A percentile compares a stretch with the other conserved stretches of the same genome.
Conservation (phyloP, 1,140 invertebrate species). For the Sycophaga agraensis region DNA sequence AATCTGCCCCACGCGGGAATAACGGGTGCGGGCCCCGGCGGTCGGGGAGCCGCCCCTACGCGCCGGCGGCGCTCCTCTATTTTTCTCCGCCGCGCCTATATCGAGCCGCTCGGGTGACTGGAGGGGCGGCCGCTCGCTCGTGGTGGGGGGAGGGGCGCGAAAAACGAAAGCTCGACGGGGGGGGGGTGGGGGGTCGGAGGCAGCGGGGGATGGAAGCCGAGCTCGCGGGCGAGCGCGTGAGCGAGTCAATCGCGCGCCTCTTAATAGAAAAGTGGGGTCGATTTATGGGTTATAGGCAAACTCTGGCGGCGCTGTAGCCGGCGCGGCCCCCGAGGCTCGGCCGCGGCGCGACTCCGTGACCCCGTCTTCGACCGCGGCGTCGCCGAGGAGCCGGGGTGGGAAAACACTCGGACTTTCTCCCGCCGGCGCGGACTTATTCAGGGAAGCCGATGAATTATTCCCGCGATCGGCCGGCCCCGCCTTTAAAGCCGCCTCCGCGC, state of each 20-base stretch:
- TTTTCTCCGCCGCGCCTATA: slow-evolving; percentile 1
- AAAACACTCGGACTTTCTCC: too few species aligned
- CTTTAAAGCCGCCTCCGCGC: too few species aligned
- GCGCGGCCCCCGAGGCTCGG: not conserved
- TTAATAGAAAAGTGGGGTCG: slow-evolving; percentile 57
- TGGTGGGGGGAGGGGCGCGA: not conserved
- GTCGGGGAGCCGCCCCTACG: slow-evolving; percentile 5
- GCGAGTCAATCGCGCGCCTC: slow-evolving; percentile 56
- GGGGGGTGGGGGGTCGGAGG: not conserved
- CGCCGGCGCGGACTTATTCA: too few species aligned
- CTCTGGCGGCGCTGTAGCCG: too few species aligned
- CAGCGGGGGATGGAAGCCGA: slow-evolving; percentile 44
- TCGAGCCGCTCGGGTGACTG: not conserved
- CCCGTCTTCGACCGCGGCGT: slow-evolving; percentile 14
- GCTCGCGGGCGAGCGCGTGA: too few species aligned
- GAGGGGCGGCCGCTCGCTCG: slow-evolving; percentile 5
- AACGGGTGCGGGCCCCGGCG: not conserved
- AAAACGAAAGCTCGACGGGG: not conserved
- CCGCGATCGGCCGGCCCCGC: too few species aligned
- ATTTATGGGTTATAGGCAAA: slow-evolving; percentile 58
- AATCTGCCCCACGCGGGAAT: not conserved
- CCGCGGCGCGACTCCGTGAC: slow-evolving; percentile 38
- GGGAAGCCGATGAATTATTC: too few species aligned
- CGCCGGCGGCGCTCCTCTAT: not conserved
- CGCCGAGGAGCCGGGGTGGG: too few species aligned